A percentile compares a stretch with the other conserved stretches of the same genome.
phyloP scores from a whole-genome alignment of 2,888 invertebrate species.

The Torymus texanus region DNA sequence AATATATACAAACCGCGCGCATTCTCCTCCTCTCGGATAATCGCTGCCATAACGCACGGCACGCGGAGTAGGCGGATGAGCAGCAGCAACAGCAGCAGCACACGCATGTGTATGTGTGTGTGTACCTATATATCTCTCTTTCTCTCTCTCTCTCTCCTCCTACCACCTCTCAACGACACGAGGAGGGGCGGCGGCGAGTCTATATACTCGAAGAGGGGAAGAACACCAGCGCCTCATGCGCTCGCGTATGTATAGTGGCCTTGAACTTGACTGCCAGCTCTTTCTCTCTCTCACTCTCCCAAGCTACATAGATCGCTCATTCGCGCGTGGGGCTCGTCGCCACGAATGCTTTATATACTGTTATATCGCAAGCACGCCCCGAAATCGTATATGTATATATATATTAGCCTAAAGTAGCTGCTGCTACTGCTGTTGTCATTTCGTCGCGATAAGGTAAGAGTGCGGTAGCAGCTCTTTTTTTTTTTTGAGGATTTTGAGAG shows the following conservation, averaged over 20 bases:
- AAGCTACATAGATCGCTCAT: conserved; percentile 10
- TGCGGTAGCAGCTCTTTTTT: too few species aligned
- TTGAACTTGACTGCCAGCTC: conserved; percentile 72
- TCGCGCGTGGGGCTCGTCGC: not conserved
- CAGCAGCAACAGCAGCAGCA: not conserved
- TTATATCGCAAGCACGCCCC: too few species aligned
- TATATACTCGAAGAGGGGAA: conserved; percentile 12
- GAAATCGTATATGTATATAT: too few species aligned
- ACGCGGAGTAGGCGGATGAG: not conserved
- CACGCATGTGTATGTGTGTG: not conserved
- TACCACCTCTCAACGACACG: conserved; percentile 7
- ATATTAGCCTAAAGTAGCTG: too few species aligned
- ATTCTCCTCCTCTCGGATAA: too few species aligned
- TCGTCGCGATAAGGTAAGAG: too few species aligned
- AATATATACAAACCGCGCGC: too few species aligned
- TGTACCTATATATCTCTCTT: not conserved
- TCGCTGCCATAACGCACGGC: not conserved
- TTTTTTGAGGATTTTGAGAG: too few species aligned
- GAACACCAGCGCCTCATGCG: conserved; percentile 22
- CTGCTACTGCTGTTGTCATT: too few species aligned
- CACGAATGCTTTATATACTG: conserved; percentile 47
- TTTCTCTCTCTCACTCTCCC: conserved; percentile 60
- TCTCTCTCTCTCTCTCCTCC: not conserved
- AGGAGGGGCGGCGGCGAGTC: conserved; percentile 24
- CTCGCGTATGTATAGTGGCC: conserved; percentile 61